These are phyloP conservation scores for Sapajus apella DNA, from an alignment of 2,113 vertebrate species.

Conservation along the genomic window DNA sequence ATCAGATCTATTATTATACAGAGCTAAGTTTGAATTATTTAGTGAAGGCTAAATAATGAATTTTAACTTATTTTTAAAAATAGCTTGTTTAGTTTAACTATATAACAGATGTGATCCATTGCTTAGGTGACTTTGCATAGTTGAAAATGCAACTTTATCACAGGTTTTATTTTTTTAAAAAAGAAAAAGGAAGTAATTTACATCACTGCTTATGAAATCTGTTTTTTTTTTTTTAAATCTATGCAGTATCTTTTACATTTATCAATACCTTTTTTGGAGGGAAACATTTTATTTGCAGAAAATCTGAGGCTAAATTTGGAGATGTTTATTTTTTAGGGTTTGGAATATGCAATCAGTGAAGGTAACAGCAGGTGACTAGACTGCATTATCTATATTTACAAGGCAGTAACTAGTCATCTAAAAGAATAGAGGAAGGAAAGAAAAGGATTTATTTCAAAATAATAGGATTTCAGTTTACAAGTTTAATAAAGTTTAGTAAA, in stretches of 20 bases:
- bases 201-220: neutral
- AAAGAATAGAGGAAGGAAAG: constrained; percentile 35
- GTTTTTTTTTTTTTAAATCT: neutral
- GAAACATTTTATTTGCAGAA: neutral
- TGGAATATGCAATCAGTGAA: neutral
- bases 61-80: constrained; percentile 1
- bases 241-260: neutral
- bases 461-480: constrained; percentile 15
- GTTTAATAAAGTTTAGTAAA: constrained; percentile 28
- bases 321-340: neutral
- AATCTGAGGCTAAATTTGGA: constrained; percentile 27
- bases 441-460: constrained; percentile 30
- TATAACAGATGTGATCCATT: neutral
- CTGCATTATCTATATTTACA: constrained; percentile 28
- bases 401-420: neutral
- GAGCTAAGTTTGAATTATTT: constrained; percentile 47
- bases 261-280: neutral
- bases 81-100: neutral
- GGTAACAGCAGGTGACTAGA: neutral
- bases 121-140: constrained; percentile 16
- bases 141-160: neutral
- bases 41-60: constrained; percentile 21
- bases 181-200: neutral
- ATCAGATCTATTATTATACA: neutral
- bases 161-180: neutral